Percentiles rank a stretch among this genome's conserved stretches.
These are phyloP conservation scores for Nomada flava DNA, from an alignment of 2,888 invertebrate genomes.

Conservation along the genomic window DNA sequence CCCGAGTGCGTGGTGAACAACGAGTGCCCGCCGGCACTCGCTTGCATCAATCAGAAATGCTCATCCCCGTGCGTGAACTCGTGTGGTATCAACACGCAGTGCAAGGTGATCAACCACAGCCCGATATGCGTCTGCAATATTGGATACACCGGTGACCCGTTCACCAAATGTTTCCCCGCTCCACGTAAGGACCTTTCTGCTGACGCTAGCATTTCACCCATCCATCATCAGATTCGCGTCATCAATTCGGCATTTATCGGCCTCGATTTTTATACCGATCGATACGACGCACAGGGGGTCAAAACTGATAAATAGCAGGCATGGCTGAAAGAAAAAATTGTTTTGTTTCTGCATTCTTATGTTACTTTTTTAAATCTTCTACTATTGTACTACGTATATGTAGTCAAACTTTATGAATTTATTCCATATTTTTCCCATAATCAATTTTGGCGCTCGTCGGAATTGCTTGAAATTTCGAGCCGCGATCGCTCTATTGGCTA, in stretches of 20 bases:
- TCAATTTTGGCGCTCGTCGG: not conserved
- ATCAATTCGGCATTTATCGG: not conserved
- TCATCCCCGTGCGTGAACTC: conserved; percentile 91
- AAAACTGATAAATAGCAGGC: too few relatives aligned
- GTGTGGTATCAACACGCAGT: conserved; percentile 92
- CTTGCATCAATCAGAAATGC: conserved; percentile 92
- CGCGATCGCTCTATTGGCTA: too few relatives aligned
- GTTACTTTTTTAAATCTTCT: too few relatives aligned
- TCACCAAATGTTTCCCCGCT: conserved; percentile 86
- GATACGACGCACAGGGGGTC: too few relatives aligned
- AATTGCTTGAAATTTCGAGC: not conserved
- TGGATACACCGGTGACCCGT: conserved; percentile 92
- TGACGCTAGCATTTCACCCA: conserved; percentile 62
- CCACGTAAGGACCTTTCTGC: conserved; percentile 66
- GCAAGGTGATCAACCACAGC: conserved; percentile 92
- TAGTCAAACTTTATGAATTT: too few relatives aligned
- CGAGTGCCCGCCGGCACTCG: conserved; percentile 92
- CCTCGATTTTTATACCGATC: not conserved
- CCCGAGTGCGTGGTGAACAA: conserved; percentile 92
- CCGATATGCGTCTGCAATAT: conserved; percentile 92
- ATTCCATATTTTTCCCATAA: too few relatives aligned
- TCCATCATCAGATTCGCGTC: not conserved
- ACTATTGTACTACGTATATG: too few relatives aligned
- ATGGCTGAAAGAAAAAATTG: too few relatives aligned
- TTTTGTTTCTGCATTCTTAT: too few relatives aligned